Conservation (phyloP, 2,888 invertebrate species). For the Drosophila buzzatii region DNA sequence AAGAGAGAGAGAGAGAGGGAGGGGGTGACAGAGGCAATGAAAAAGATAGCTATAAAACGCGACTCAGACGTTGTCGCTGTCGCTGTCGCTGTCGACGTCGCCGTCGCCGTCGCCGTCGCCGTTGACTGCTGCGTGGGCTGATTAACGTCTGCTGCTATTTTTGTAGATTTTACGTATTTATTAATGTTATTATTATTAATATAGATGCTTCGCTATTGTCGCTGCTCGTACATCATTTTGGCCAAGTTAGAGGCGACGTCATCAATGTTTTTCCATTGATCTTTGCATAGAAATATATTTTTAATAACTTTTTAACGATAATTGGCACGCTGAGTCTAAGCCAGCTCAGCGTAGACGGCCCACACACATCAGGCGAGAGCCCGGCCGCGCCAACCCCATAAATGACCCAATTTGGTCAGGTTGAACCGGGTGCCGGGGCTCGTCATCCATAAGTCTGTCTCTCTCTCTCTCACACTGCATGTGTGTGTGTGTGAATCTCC, state of each 20-base stretch:
- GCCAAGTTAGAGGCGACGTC: conserved; percentile 48
- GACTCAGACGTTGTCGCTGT: conserved; percentile 16
- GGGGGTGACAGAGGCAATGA: conserved; percentile 5
- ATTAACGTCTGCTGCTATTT: conserved; percentile 67
- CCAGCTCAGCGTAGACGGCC: conserved; percentile 56
- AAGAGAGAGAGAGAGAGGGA: conserved; percentile 12
- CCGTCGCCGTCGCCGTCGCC: conserved; percentile 12
- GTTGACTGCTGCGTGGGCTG: conserved; percentile 51
- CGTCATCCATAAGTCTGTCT: neutral
- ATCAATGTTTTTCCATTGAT: conserved; percentile 57
- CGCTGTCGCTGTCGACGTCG: neutral
- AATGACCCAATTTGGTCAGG: conserved; percentile 80
- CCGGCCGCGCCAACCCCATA: conserved; percentile 63
- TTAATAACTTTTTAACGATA: conserved; percentile 79
- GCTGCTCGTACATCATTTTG: conserved; percentile 55
- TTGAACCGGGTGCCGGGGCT: conserved; percentile 41
- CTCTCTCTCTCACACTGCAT: neutral
- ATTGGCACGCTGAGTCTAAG: conserved; percentile 65
- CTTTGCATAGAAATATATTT: conserved; percentile 28
- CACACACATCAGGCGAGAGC: conserved; percentile 51
- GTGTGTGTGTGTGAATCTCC: conserved; percentile 35
- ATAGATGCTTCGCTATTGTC: conserved; percentile 51
- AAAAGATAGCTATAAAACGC: conserved; percentile 9
- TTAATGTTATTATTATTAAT: conserved; percentile 58
- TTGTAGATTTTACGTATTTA: conserved; percentile 45